Evolutionary conservation across 2,797 vertebrate species (phyloP), one percentile per base, ranked within the genome.

Genomic region (Pangasius mekongensis): DNA sequence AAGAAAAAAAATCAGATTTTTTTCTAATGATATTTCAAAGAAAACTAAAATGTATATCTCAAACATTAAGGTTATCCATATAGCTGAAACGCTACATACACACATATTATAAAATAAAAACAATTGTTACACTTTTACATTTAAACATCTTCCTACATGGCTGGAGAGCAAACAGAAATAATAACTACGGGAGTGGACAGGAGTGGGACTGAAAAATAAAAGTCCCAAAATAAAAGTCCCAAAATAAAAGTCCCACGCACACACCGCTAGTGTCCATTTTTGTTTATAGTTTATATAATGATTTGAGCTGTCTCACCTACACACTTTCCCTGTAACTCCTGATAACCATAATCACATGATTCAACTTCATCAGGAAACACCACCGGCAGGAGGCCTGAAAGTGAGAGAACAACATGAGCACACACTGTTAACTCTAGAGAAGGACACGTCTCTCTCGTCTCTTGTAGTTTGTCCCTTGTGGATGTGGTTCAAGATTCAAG

Each of bases 321-420:
- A 85, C 84, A 85, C 5, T 0, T 0, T 54, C 33, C 52, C 0
- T 39, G 3, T 1, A 6, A 0, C 22, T 2, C 5, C 52, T 5
- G 22, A 43, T 27, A 56, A 4, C 66, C 84, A 2, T 0, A 1
- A 1, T 0, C 0, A 60, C 84, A 71, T 0, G 4, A 6, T 22
- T 27, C 13, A 1, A 52, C 33, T 18, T 27, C 13, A 39, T 27
- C 64, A 58, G 33, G 52, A 27, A 73, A 58, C 67, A n/a, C 52
- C 84, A n/a, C 5, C 84, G 60, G 67, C 49, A 85, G 22, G 20
- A 85, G 30, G 13, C 84, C 84, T 85, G 52, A 71, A 43, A 73
- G 10, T 3, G 9, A 66, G 5, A 73, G 14, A 43, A 43, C 52
- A 36, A 36, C 49, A 47, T n/a, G 18, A 54, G 24, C 83, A 71